phyloP scores from a whole-genome alignment of 2,797 vertebrate genomes.

The Galago senegalensis region DNA sequence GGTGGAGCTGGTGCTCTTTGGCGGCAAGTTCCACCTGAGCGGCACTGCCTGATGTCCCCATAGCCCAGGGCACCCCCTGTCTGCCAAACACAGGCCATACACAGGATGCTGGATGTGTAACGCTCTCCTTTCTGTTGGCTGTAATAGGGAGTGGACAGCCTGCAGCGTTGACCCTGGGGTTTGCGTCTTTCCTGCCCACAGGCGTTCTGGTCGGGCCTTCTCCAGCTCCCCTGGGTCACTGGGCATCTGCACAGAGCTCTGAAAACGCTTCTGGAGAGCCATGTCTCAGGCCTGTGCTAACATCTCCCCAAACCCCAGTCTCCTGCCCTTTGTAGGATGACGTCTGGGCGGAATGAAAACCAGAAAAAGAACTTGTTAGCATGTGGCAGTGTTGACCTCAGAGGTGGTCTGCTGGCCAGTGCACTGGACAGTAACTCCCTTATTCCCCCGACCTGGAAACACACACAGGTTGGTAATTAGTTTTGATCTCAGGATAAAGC shows the following conservation, averaged over 20 bases:
- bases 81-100: neutral
- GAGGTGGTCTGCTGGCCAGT: neutral
- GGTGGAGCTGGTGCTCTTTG: neutral
- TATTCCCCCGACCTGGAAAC: neutral
- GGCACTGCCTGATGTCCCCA: neutral
- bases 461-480: neutral
- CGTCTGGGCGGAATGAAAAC: neutral
- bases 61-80: neutral
- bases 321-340: neutral
- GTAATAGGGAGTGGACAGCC: accelerated
- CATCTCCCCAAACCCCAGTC: too few relatives aligned
- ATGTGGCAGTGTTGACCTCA: neutral
- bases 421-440: neutral
- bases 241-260: neutral
- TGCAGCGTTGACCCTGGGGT: neutral
- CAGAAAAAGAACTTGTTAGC: neutral
- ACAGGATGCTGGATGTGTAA: neutral
- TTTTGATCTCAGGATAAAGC: slow-evolving; percentile 30
- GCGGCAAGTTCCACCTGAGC: neutral
- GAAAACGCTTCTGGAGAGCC: neutral
- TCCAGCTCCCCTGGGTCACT: accelerated
- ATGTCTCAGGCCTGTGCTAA: neutral
- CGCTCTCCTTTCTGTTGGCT: neutral
- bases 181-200: neutral
- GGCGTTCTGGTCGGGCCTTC: neutral